Evolutionary conservation across 2,113 vertebrate genomes (phyloP).

Genomic region (Camelus bactrianus): DNA sequence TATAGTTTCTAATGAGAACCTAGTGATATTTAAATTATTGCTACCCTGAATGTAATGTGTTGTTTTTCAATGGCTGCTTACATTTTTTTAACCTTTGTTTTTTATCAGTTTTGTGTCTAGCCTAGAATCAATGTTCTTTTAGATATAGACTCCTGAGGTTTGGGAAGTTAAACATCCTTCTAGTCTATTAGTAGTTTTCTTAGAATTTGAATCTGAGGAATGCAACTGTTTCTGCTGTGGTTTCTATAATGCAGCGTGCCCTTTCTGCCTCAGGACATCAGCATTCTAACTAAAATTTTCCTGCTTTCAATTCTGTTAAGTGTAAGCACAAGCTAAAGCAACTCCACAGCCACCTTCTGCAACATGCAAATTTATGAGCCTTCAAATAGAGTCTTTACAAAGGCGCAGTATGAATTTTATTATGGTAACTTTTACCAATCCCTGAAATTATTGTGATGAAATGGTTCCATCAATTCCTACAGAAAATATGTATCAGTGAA

Average conservation of each 20-base stretch:
- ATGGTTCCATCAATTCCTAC: conserved; percentile 24
- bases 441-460: conserved; percentile 40
- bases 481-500: conserved; percentile 28
- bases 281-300: background rate
- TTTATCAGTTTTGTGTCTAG: conserved; percentile 10
- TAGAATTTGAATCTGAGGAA: background rate
- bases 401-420: background rate
- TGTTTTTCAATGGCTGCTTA: background rate
- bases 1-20: background rate
- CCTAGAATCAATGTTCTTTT: background rate
- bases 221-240: background rate
- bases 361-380: background rate
- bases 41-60: background rate
- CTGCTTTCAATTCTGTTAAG: background rate
- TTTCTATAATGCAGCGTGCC: background rate
- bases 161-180: background rate
- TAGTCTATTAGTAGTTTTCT: background rate
- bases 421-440: background rate
- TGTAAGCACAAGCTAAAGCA: background rate
- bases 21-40: background rate
- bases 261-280: background rate
- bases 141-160: background rate
- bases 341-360: background rate
- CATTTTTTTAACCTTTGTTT: background rate
- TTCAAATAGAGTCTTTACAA: background rate